A percentile compares a stretch with the other conserved stretches of the same genome.
These are phyloP conservation scores for Siniperca knerii DNA, from an alignment of 2,113 vertebrate species.

Conservation along the genomic window DNA sequence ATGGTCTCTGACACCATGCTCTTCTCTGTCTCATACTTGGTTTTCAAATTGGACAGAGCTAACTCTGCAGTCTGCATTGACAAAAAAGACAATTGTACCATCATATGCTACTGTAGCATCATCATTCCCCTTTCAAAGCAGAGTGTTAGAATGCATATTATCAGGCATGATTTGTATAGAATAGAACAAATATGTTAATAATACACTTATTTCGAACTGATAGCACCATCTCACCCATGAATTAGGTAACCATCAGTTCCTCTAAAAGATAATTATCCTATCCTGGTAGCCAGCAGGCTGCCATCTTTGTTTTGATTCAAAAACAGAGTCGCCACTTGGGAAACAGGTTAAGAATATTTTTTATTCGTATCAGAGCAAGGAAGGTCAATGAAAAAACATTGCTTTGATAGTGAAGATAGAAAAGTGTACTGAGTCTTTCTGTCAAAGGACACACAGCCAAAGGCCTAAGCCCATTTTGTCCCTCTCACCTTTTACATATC, in stretches of 20 bases:
- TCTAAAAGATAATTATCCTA: too few species aligned
- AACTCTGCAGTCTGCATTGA: slow-evolving; percentile 86
- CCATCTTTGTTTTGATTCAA: too few species aligned
- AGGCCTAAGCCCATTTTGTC: background rate
- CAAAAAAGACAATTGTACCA: background rate
- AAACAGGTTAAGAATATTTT: background rate
- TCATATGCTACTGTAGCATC: background rate
- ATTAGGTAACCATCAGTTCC: background rate
- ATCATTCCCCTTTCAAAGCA: background rate
- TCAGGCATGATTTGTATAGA: background rate
- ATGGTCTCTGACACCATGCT: slow-evolving; percentile 88
- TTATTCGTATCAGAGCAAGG: background rate
- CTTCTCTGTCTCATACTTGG: slow-evolving; percentile 89
- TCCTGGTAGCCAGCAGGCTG: too few species aligned
- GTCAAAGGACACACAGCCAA: background rate
- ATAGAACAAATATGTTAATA: background rate
- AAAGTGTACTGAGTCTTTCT: background rate
- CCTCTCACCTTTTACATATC: background rate
- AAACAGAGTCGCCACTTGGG: too few species aligned
- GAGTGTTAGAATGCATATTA: background rate
- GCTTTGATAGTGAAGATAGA: background rate
- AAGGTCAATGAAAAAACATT: background rate
- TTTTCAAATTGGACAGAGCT: slow-evolving; percentile 88
- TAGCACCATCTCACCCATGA: background rate
- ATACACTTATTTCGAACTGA: background rate